Conservation (phyloP, 1,140 invertebrate genomes). For the Myzus persicae region DNA sequence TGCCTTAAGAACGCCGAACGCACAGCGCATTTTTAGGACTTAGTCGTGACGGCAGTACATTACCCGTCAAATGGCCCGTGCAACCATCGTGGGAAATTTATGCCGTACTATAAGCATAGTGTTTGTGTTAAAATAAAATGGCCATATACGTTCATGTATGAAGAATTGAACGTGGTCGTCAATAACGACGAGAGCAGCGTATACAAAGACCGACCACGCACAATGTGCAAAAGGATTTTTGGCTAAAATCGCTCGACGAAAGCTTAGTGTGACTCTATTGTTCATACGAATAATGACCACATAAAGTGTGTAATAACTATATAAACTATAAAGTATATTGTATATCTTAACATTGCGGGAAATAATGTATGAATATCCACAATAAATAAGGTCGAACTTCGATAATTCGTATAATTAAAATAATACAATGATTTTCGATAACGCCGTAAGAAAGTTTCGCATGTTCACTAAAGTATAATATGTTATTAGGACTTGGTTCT, state of each 20-base stretch:
- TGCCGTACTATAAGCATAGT: background rate
- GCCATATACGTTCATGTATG: background rate
- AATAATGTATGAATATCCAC: background rate
- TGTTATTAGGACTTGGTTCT: background rate
- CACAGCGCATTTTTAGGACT: background rate
- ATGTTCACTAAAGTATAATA: background rate
- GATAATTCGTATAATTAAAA: background rate
- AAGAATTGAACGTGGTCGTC: background rate
- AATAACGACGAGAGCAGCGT: background rate
- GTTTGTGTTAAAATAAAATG: slow-evolving; percentile 11
- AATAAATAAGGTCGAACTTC: background rate
- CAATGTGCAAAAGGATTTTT: background rate
- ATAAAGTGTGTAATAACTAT: background rate
- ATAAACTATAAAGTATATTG: background rate
- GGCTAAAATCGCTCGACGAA: background rate
- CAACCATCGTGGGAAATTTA: slow-evolving; percentile 6
- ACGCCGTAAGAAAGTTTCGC: background rate
- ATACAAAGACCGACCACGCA: background rate
- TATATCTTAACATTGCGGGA: background rate
- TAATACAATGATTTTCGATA: background rate
- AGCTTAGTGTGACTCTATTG: background rate
- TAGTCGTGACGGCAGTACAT: slow-evolving; percentile 5
- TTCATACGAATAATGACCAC: background rate
- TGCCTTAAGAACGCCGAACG: background rate
- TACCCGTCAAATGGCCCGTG: background rate